Evolutionary conservation across 2,113 vertebrate genomes (phyloP).

Genomic region (Lipotes vexillifer): DNA sequence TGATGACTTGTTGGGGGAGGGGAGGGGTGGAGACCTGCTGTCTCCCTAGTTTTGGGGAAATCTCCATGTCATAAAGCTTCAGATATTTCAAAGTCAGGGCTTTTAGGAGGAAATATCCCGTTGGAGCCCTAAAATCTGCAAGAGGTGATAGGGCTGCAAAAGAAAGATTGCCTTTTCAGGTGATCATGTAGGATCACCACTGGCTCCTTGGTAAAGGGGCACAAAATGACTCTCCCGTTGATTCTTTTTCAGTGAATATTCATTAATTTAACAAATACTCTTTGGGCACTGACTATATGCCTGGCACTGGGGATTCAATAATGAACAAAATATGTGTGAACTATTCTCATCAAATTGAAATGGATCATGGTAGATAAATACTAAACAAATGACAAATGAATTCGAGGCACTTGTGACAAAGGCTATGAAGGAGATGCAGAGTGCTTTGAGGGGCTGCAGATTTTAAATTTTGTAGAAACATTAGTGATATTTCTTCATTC

Average conservation of each 20-base stretch:
- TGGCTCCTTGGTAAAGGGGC: background rate
- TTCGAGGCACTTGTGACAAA: background rate
- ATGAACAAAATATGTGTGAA: background rate
- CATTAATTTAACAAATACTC: background rate
- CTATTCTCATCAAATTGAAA: background rate
- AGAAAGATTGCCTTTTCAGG: background rate
- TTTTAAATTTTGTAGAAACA: background rate
- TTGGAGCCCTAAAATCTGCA: background rate
- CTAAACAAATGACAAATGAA: background rate
- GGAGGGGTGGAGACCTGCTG: background rate
- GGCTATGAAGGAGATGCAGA: background rate
- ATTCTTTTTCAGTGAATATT: background rate
- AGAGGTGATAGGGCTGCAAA: background rate
- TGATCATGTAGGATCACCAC: background rate
- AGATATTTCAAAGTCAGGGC: background rate
- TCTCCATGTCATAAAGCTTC: background rate
- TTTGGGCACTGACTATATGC: background rate
- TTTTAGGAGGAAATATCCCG: background rate
- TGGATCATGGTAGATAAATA: background rate
- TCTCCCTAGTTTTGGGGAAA: background rate
- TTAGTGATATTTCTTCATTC: background rate
- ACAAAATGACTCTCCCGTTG: background rate
- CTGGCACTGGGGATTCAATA: background rate
- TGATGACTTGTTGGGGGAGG: background rate
- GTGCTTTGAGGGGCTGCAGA: background rate